Evolutionary conservation across 2,113 vertebrate species (phyloP).

Genomic region (Triplophysa rosa): DNA sequence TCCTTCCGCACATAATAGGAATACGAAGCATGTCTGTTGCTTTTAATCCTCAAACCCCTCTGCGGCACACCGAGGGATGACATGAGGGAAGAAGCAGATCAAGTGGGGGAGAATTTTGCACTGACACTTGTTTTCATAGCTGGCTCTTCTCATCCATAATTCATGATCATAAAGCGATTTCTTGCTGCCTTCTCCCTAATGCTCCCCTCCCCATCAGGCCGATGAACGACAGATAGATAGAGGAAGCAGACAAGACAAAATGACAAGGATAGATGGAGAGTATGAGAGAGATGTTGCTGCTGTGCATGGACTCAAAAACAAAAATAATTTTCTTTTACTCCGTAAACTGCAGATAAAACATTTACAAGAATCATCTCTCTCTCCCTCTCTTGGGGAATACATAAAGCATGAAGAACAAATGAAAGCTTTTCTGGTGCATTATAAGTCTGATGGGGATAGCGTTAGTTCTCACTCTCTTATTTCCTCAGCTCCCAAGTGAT

Average conservation of each 20-base stretch:
- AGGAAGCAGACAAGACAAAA: constrained; percentile 5
- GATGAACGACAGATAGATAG: constrained; percentile 21
- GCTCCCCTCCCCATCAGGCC: constrained; percentile 52
- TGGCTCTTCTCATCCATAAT: constrained; percentile 71
- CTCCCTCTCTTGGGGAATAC: background rate
- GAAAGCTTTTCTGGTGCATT: constrained; percentile 26
- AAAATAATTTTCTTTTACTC: background rate
- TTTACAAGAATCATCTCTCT: background rate
- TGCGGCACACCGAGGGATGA: constrained; percentile 16
- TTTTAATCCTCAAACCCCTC: constrained; percentile 25
- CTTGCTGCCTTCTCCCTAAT: constrained; percentile 68
- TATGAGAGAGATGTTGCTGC: background rate
- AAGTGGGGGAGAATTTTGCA: constrained; percentile 55
- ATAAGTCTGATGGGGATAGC: constrained; percentile 5
- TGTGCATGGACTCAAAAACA: background rate
- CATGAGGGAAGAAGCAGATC: constrained; percentile 56
- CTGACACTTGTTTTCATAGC: constrained; percentile 65
- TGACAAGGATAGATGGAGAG: constrained; percentile 11
- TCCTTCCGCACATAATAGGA: constrained; percentile 1
- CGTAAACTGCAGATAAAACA: constrained; percentile 22
- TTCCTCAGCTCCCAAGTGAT: constrained; percentile 32
- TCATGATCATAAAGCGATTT: constrained; percentile 71
- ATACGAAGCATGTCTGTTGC: constrained; percentile 23
- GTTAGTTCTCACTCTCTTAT: constrained; percentile 1
- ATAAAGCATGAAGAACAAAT: constrained; percentile 1